Evolutionary conservation across 2,113 vertebrate genomes (phyloP).

Genomic region (Esox niger): DNA sequence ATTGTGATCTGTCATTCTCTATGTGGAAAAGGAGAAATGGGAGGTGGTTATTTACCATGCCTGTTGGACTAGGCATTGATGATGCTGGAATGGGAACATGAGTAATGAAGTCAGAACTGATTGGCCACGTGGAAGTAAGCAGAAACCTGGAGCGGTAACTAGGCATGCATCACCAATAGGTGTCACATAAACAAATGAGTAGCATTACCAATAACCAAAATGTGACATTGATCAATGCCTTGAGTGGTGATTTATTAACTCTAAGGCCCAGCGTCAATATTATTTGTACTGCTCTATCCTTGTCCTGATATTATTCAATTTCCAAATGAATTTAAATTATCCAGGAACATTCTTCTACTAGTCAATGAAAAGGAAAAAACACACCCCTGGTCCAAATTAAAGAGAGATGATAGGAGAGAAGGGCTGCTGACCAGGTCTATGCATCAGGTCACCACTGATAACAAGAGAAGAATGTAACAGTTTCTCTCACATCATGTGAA

Average conservation of each 20-base stretch:
- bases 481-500: constrained; percentile 45
- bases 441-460: constrained; percentile 8
- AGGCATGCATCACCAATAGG: constrained; percentile 33
- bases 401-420: constrained; percentile 9
- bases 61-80: constrained; percentile 65
- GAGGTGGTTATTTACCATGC: constrained; percentile 53
- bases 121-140: constrained; percentile 47
- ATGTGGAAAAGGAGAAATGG: constrained; percentile 28
- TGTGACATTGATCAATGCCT: constrained; percentile 43
- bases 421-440: constrained; percentile 20
- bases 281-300: constrained; percentile 35
- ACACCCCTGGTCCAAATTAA: background rate
- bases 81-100: constrained; percentile 35
- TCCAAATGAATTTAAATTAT: constrained; percentile 19
- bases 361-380: background rate
- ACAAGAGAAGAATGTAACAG: constrained; percentile 43
- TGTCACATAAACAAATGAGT: constrained; percentile 46
- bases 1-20: constrained; percentile 16
- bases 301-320: constrained; percentile 36
- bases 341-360: constrained; percentile 4
- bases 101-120: constrained; percentile 43
- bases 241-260: constrained; percentile 45
- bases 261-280: constrained; percentile 32
- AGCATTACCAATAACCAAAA: constrained; percentile 48
- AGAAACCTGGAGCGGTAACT: constrained; percentile 20